phyloP scores from a whole-genome alignment of 2,797 vertebrate genomes.

The Hippopotamyrus pictus region DNA sequence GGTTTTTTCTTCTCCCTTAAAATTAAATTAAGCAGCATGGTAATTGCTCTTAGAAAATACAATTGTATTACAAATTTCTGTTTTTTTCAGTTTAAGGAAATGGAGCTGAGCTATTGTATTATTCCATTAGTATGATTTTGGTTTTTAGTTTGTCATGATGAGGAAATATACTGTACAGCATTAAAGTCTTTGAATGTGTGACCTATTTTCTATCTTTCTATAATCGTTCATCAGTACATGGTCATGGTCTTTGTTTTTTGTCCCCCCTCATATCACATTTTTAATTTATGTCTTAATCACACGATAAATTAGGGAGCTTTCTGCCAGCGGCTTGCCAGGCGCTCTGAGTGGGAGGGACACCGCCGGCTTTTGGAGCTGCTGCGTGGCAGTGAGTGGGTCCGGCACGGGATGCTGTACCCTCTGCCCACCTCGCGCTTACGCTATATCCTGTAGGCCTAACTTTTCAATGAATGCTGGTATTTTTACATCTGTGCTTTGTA shows the following conservation, averaged over 20 bases:
- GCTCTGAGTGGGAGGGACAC: background rate
- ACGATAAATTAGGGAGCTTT: background rate
- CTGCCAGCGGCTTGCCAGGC: background rate
- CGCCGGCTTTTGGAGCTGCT: background rate
- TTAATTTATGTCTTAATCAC: background rate
- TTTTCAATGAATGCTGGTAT: background rate
- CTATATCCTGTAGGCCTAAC: background rate
- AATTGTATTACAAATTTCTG: background rate
- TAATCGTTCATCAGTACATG: background rate
- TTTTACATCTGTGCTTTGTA: background rate
- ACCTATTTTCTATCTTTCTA: background rate
- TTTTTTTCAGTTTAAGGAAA: background rate
- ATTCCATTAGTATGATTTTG: background rate
- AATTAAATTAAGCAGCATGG: background rate
- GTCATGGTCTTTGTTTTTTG: background rate
- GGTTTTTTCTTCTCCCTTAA: background rate
- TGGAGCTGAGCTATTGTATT: background rate
- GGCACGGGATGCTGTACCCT: background rate
- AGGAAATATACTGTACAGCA: constrained; percentile 4
- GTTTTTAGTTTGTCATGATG: background rate
- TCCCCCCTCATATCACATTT: background rate
- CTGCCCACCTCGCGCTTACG: background rate
- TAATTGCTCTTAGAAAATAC: background rate
- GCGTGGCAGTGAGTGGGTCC: background rate
- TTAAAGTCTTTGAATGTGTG: background rate